Percentiles rank a stretch among this genome's conserved stretches.
Conservation (phyloP, 2,888 invertebrate genomes). For the Drosophila pseudotakahashii region DNA sequence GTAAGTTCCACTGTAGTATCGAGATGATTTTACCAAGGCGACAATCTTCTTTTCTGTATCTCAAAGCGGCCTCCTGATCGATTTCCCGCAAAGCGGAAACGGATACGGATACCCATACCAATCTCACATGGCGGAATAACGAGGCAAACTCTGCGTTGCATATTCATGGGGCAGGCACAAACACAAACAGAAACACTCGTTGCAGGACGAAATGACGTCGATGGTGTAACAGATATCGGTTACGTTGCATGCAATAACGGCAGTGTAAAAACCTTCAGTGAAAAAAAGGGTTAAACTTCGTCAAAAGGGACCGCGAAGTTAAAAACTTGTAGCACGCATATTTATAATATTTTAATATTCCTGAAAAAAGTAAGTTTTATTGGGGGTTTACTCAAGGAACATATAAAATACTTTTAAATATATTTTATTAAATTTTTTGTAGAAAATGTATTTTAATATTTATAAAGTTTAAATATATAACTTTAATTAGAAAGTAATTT, state of each 20-base stretch:
- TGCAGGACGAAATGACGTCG: conserved; percentile 31
- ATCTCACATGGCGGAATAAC: conserved; percentile 26
- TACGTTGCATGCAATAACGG: conserved; percentile 43
- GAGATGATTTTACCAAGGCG: not conserved
- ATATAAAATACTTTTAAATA: no score
- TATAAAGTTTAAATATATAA: no score
- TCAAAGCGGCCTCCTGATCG: conserved; percentile 29
- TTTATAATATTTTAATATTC: conserved; percentile 16
- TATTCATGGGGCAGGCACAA: conserved; percentile 52
- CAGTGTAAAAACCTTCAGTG: conserved; percentile 9
- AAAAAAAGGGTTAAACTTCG: conserved; percentile 12
- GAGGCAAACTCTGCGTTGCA: conserved; percentile 43
- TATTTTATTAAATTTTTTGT: no score
- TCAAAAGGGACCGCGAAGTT: conserved; percentile 2
- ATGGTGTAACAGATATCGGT: conserved; percentile 47
- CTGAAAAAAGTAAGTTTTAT: no score
- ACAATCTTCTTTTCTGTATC: conserved; percentile 5
- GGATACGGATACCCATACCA: conserved; percentile 28
- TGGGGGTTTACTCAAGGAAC: no score
- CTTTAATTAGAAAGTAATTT: no score
- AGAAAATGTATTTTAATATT: not conserved
- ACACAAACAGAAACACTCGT: conserved; percentile 26
- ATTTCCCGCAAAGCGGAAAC: conserved; percentile 44
- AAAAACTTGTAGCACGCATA: conserved; percentile 36
- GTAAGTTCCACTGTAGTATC: conserved; percentile 2